Evolutionary conservation across 1,140 invertebrate genomes (phyloP).

Genomic region (Temnothorax nylanderi): DNA sequence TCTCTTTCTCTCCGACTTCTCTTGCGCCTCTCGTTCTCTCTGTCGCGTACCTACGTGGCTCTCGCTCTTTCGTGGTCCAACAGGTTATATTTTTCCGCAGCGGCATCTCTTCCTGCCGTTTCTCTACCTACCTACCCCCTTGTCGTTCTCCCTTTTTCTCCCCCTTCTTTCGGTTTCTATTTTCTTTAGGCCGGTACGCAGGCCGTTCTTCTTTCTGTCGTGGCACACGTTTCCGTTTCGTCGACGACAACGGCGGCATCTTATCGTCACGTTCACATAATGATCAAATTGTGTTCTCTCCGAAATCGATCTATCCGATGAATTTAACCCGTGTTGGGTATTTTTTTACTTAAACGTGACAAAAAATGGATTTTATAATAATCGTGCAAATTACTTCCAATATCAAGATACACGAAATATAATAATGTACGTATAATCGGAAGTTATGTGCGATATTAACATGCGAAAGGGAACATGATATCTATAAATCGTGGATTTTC

Average conservation of each 20-base stretch:
- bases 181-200: slow-evolving; percentile 22
- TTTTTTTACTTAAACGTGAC: background rate
- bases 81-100: slow-evolving; percentile 84
- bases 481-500: background rate
- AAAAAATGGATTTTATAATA: background rate
- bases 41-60: slow-evolving; percentile 45
- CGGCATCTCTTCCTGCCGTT: slow-evolving; percentile 61
- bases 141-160: background rate
- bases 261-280: slow-evolving; percentile 54
- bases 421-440: background rate
- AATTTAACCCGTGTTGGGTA: background rate
- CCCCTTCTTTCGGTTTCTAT: slow-evolving; percentile 29
- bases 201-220: slow-evolving; percentile 38
- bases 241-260: slow-evolving; percentile 40
- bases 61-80: slow-evolving; percentile 82
- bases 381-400: background rate
- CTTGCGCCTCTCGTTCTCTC: slow-evolving; percentile 48
- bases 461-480: background rate
- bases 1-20: slow-evolving; percentile 69
- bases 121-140: slow-evolving; percentile 48
- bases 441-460: background rate
- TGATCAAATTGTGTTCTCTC: slow-evolving; percentile 19
- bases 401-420: background rate
- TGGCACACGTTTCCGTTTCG: slow-evolving; percentile 46
- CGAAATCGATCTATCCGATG: background rate